Conservation (phyloP, 2,797 vertebrate species). For the Meriones psammophilus region DNA sequence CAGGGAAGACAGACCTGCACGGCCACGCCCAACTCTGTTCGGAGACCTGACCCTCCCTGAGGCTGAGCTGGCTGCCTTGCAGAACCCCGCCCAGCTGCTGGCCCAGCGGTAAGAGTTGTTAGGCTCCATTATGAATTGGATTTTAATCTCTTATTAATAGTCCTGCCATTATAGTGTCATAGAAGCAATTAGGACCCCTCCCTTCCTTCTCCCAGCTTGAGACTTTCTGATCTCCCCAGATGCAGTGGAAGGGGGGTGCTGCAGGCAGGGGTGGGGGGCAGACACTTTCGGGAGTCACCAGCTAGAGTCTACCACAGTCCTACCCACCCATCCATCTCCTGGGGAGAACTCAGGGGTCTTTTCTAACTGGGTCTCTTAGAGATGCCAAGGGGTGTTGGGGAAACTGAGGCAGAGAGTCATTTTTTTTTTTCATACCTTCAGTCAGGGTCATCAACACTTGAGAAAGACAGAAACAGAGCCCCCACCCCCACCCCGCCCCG, state of each 20-base stretch:
- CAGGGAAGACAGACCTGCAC: background rate
- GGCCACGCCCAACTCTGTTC: too few species aligned
- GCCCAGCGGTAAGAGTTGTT: constrained; percentile 84
- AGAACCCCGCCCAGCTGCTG: constrained; percentile 76
- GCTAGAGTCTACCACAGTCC: fast-evolving
- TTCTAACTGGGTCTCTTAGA: background rate
- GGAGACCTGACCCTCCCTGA: constrained; percentile 23
- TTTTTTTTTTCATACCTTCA: background rate
- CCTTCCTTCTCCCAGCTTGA: constrained; percentile 79
- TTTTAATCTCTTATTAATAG: constrained; percentile 91
- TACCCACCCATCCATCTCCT: background rate
- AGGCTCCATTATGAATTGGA: constrained; percentile 87
- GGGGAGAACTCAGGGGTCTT: background rate
- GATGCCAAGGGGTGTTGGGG: background rate
- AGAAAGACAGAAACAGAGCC: background rate
- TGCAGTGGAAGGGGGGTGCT: background rate
- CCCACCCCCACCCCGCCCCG: too few species aligned
- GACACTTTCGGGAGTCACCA: background rate
- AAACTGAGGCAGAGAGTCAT: background rate
- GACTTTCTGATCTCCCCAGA: constrained; percentile 71
- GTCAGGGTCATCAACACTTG: background rate
- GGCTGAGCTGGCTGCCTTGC: background rate
- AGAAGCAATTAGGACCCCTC: constrained; percentile 87
- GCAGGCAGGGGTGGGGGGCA: background rate
- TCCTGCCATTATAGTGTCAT: constrained; percentile 88